Percentiles rank a stretch among this genome's conserved stretches.
Evolutionary conservation across 1,140 invertebrate species (phyloP).

Genomic region (Hypsibius dujardini): DNA sequence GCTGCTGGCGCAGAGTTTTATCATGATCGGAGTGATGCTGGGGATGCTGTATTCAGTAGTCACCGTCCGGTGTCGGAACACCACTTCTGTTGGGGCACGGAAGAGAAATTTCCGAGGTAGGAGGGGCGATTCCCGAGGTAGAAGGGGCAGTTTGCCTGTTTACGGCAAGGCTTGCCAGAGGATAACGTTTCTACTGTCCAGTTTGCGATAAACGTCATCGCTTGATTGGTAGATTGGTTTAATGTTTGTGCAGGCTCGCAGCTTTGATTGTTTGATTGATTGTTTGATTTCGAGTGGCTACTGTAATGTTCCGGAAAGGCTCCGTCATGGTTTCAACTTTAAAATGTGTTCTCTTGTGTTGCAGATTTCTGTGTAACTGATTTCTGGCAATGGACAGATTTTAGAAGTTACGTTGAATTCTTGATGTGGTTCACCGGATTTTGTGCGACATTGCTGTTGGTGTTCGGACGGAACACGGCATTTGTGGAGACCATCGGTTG

Average conservation of each 20-base stretch:
- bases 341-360: constrained; percentile 7
- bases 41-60: constrained; percentile 85
- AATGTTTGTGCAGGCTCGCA: too few relatives aligned
- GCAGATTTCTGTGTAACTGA: constrained; percentile 37
- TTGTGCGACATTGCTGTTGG: constrained; percentile 63
- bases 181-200: too few relatives aligned
- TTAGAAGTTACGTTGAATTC: constrained; percentile 84
- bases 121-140: not conserved
- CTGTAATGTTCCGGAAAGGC: too few relatives aligned
- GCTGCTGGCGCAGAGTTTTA: constrained; percentile 79
- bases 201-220: too few relatives aligned
- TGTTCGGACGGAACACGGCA: constrained; percentile 56
- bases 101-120: not conserved
- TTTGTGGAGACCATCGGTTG: constrained; percentile 80
- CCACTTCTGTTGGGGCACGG: not conserved
- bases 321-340: too few relatives aligned
- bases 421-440: constrained; percentile 64
- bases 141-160: too few relatives aligned
- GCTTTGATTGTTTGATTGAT: too few relatives aligned
- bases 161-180: too few relatives aligned
- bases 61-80: constrained; percentile 57
- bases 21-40: constrained; percentile 94
- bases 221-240: too few relatives aligned
- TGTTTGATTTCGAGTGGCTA: too few relatives aligned
- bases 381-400: constrained; percentile 99